Percentiles rank a stretch among this genome's conserved stretches.
phyloP scores from a whole-genome alignment of 2,888 invertebrate species.

The Adelphocoris suturalis region DNA sequence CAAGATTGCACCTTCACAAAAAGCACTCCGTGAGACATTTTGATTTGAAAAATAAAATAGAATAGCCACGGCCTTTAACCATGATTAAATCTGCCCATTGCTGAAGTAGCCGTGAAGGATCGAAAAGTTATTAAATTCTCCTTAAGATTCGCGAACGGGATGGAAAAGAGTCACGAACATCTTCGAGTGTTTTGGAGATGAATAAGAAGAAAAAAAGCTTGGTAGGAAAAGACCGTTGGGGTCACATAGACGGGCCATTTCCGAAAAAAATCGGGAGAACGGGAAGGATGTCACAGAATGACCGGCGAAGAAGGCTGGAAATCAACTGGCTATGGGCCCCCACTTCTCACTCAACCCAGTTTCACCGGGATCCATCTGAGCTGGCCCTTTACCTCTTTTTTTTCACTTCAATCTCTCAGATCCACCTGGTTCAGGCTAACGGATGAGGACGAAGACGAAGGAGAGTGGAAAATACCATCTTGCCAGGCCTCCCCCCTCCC shows the following conservation, averaged over 20 bases:
- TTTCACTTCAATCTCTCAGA: conserved; percentile 28
- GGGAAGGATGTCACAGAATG: conserved; percentile 45
- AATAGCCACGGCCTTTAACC: no score
- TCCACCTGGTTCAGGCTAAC: conserved; percentile 32
- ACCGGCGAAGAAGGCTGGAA: conserved; percentile 43
- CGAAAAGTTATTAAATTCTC: background rate
- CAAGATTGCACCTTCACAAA: no score
- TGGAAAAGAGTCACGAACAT: no score
- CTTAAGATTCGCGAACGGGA: background rate
- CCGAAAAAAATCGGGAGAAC: conserved; percentile 12
- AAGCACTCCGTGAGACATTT: no score
- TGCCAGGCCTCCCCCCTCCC: background rate
- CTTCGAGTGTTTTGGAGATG: background rate
- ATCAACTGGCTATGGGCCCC: conserved; percentile 45
- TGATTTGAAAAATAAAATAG: no score
- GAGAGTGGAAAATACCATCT: conserved; percentile 2
- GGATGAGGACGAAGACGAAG: conserved; percentile 12
- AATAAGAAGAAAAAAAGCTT: background rate
- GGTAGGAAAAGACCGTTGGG: conserved; percentile 41
- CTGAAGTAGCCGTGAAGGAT: background rate
- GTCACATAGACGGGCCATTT: conserved; percentile 53
- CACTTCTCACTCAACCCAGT: conserved; percentile 24
- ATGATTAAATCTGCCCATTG: no score
- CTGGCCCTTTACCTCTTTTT: background rate
- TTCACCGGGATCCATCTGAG: background rate